phyloP scores from a whole-genome alignment of 2,113 vertebrate species.

The Felis catus region DNA sequence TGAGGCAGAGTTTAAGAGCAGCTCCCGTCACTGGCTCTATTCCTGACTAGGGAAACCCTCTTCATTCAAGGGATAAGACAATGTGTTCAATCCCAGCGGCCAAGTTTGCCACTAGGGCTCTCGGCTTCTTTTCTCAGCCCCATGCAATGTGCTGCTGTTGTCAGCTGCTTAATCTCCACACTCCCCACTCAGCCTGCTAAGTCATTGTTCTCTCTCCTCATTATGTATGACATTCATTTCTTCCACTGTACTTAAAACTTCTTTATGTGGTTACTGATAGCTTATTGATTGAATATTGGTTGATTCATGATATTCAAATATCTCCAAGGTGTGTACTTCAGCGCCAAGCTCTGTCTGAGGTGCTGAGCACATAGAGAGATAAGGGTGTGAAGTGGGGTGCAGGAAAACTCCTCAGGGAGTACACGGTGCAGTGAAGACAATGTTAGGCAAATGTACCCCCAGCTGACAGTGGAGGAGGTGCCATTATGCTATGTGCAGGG shows the following conservation, averaged over 20 bases:
- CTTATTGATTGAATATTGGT: not conserved
- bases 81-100: not conserved
- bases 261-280: not conserved
- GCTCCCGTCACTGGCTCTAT: not conserved
- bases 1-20: not conserved
- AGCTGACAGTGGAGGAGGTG: accelerated
- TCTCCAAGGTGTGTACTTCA: not conserved
- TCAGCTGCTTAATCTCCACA: not conserved
- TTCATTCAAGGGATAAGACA: not conserved
- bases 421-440: too few relatives aligned
- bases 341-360: not conserved
- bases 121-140: not conserved
- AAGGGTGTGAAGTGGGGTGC: accelerated
- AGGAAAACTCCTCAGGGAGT: not conserved
- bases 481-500: too few relatives aligned
- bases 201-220: not conserved
- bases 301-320: not conserved
- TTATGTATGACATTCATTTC: not conserved
- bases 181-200: too few relatives aligned
- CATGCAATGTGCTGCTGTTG: accelerated
- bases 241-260: not conserved
- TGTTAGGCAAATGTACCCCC: too few relatives aligned
- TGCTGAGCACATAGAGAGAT: not conserved
- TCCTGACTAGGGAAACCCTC: not conserved
- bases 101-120: not conserved